Evolutionary conservation across 2,113 vertebrate species (phyloP).

Genomic region (Excalfactoria chinensis): DNA sequence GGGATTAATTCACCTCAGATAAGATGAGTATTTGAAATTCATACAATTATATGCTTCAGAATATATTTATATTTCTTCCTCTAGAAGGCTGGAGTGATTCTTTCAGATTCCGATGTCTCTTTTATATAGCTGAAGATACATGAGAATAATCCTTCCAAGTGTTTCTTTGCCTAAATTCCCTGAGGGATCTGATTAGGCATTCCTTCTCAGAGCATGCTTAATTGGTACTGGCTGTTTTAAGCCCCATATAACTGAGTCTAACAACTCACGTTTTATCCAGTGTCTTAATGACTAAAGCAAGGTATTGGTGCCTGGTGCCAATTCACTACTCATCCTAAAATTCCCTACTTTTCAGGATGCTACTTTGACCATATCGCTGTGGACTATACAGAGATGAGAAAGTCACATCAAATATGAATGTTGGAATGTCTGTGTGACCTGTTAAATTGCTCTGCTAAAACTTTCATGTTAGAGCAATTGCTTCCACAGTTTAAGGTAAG

Average conservation of each 20-base stretch:
- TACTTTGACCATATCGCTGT: not conserved
- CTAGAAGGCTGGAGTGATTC: not conserved
- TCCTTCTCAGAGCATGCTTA: not conserved
- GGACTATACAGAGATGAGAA: not conserved
- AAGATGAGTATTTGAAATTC: not conserved
- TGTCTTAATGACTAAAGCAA: not conserved
- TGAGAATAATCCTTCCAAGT: not conserved
- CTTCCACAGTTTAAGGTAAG: not conserved
- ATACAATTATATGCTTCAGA: not conserved
- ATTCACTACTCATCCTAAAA: not conserved
- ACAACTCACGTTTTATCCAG: not conserved
- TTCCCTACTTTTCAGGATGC: not conserved
- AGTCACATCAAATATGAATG: not conserved
- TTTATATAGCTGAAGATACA: not conserved
- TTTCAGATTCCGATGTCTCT: not conserved
- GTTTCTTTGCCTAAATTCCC: conserved; percentile 11
- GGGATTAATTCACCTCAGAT: not conserved
- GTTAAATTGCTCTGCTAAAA: not conserved
- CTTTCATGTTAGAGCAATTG: not conserved
- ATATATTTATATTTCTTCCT: not conserved
- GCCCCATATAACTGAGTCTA: fast-evolving
- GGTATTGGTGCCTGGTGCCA: not conserved
- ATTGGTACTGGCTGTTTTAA: not conserved
- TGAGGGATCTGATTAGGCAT: not conserved
- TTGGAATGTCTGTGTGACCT: fast-evolving